Evolutionary conservation across 30 jellyfish, hydroid and myxozoan species (phyloP).

Genomic region (Aurelia aurita): DNA sequence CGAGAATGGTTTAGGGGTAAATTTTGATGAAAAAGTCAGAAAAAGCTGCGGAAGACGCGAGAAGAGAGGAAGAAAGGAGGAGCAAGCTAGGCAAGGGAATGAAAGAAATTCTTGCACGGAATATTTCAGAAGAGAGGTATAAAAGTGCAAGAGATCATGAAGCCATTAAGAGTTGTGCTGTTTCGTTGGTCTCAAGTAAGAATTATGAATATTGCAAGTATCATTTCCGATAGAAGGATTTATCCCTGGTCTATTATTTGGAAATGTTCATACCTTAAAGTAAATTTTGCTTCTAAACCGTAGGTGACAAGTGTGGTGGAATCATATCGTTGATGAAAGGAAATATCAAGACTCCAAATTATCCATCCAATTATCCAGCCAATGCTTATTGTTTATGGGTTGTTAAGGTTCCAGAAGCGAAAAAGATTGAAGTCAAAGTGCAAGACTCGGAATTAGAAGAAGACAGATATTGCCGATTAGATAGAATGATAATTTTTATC

Average conservation of each 20-base stretch:
- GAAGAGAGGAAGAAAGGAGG: too few relatives aligned
- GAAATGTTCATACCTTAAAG: background rate
- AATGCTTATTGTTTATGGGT: slow-evolving; percentile 67
- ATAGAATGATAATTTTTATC: slow-evolving; percentile 34
- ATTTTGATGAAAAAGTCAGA: background rate
- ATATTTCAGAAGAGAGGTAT: too few relatives aligned
- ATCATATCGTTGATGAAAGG: slow-evolving; percentile 54
- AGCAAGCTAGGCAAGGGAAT: too few relatives aligned
- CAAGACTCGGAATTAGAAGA: slow-evolving; percentile 64
- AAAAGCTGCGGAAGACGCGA: background rate
- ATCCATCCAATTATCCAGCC: slow-evolving; percentile 38
- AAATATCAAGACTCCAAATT: slow-evolving; percentile 57
- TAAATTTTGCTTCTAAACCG: background rate
- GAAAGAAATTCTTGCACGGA: too few relatives aligned
- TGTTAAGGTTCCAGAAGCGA: slow-evolving; percentile 34
- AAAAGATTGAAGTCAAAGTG: slow-evolving; percentile 16
- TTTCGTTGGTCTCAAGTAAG: too few relatives aligned
- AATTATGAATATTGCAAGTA: too few relatives aligned
- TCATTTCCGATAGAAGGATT: too few relatives aligned
- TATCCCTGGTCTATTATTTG: too few relatives aligned
- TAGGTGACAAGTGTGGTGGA: slow-evolving; percentile 76
- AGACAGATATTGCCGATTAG: slow-evolving; percentile 41
- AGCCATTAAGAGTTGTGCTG: too few relatives aligned
- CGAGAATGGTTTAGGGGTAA: too few relatives aligned
- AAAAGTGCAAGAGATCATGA: too few relatives aligned